phyloP scores from a whole-genome alignment of 2,888 invertebrate genomes.

The Aphidius colemani region DNA sequence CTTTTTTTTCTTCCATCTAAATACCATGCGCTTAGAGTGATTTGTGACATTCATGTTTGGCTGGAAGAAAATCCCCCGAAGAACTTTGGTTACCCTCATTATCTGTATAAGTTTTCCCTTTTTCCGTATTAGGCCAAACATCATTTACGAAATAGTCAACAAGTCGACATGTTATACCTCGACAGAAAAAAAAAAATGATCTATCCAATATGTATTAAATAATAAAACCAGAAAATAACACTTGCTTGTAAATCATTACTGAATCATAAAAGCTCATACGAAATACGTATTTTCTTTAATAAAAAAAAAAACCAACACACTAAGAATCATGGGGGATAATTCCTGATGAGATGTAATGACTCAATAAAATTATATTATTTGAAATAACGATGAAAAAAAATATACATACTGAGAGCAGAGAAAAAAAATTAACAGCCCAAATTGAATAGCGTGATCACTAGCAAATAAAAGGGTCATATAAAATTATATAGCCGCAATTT shows the following conservation, averaged over 20 bases:
- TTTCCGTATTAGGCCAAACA: constrained; percentile 4
- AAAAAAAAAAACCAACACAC: constrained; percentile 3
- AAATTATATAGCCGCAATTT: background rate
- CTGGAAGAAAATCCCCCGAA: background rate
- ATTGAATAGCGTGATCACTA: too few relatives aligned
- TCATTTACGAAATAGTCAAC: background rate
- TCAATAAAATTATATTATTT: constrained; percentile 1
- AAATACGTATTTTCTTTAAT: background rate
- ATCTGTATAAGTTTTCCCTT: constrained; percentile 3
- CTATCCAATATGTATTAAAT: background rate
- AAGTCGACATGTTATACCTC: background rate
- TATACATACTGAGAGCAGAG: background rate
- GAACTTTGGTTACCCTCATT: constrained; percentile 11
- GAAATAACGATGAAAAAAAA: background rate
- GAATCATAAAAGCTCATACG: background rate
- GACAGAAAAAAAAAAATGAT: background rate
- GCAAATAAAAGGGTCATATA: too few relatives aligned
- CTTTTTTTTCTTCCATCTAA: constrained; percentile 39
- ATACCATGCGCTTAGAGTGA: constrained; percentile 41
- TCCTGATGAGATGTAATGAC: constrained; percentile 8
- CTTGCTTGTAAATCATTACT: background rate
- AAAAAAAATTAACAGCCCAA: background rate
- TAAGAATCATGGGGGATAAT: background rate
- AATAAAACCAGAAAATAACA: background rate
- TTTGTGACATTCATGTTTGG: constrained; percentile 43